Evolutionary conservation across 2,797 vertebrate genomes (phyloP).

Genomic region (Sparus aurata): DNA sequence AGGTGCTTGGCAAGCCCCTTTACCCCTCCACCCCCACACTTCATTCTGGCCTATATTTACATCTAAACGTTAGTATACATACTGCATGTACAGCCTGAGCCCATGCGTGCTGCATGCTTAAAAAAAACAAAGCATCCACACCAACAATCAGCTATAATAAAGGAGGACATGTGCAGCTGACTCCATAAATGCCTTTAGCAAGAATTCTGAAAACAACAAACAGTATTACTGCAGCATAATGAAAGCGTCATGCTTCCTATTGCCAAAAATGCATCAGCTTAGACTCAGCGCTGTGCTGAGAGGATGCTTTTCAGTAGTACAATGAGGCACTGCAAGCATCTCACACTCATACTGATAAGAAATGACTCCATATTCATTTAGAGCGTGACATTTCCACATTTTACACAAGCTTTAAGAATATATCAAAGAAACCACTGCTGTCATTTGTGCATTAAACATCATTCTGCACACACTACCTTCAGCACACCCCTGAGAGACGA

Average conservation of each 20-base stretch:
- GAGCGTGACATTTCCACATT: background rate
- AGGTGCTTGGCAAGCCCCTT: constrained; percentile 52
- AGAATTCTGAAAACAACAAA: constrained; percentile 55
- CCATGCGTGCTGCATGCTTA: constrained; percentile 14
- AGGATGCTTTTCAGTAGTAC: constrained; percentile 16
- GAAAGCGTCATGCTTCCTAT: constrained; percentile 46
- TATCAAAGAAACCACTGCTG: constrained; percentile 8
- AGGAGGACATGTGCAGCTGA: constrained; percentile 42
- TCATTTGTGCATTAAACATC: constrained; percentile 1
- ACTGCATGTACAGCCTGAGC: constrained; percentile 18
- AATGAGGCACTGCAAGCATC: constrained; percentile 23
- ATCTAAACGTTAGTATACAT: constrained; percentile 32
- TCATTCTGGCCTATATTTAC: constrained; percentile 48
- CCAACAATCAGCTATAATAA: constrained; percentile 42
- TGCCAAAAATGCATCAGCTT: constrained; percentile 50
- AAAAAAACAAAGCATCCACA: constrained; percentile 28
- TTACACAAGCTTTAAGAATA: constrained; percentile 15
- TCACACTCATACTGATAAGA: background rate
- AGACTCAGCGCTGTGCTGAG: constrained; percentile 27
- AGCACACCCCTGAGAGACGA: background rate
- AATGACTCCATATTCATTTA: constrained; percentile 11
- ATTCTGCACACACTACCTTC: constrained; percentile 4
- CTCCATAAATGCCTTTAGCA: constrained; percentile 53
- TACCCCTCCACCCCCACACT: constrained; percentile 45
- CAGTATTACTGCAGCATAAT: constrained; percentile 51